Conservation (phyloP, 2,113 vertebrate species). For the Antechinus stuartii region DNA sequence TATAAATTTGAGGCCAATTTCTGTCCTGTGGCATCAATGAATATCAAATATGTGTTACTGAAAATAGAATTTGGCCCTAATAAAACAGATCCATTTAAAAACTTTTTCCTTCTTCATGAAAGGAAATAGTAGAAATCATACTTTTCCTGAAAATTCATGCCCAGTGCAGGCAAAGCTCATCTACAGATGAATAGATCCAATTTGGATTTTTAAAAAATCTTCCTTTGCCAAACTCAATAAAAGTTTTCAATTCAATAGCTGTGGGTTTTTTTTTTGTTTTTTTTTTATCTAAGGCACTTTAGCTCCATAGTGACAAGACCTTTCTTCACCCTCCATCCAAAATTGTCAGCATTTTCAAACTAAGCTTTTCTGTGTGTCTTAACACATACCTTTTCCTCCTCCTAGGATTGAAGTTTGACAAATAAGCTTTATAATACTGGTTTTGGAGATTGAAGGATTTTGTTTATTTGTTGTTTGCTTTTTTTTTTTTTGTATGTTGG, state of each 20-base stretch:
- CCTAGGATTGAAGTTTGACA: slow-evolving; percentile 45
- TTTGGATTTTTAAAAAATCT: slow-evolving; percentile 70
- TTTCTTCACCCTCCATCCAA: slow-evolving; percentile 50
- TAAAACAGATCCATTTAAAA: slow-evolving; percentile 38
- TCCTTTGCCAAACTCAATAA: slow-evolving; percentile 69
- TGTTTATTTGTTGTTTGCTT: slow-evolving; percentile 2
- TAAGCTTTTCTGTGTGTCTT: slow-evolving; percentile 62
- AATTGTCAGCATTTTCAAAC: slow-evolving; percentile 67
- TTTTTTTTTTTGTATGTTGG: slow-evolving; percentile 6
- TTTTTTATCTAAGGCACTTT: slow-evolving; percentile 68
- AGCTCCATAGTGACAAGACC: slow-evolving; percentile 65
- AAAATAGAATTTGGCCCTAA: slow-evolving; percentile 54
- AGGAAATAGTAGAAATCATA: slow-evolving; percentile 27
- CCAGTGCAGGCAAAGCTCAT: slow-evolving; percentile 34
- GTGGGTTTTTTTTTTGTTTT: slow-evolving; percentile 55
- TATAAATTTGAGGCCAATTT: slow-evolving; percentile 50
- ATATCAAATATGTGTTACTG: slow-evolving; percentile 44
- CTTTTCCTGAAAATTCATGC: slow-evolving; percentile 53
- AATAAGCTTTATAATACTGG: background rate
- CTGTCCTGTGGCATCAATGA: slow-evolving; percentile 23
- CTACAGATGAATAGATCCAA: slow-evolving; percentile 66
- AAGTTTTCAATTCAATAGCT: slow-evolving; percentile 44
- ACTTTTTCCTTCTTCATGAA: slow-evolving; percentile 53
- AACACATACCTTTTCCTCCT: slow-evolving; percentile 47
- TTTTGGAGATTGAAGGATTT: background rate